Evolutionary conservation across 2,113 vertebrate genomes (phyloP), one percentile per base, ranked within the genome.

Genomic region (Pelmatolapia mariae): DNA sequence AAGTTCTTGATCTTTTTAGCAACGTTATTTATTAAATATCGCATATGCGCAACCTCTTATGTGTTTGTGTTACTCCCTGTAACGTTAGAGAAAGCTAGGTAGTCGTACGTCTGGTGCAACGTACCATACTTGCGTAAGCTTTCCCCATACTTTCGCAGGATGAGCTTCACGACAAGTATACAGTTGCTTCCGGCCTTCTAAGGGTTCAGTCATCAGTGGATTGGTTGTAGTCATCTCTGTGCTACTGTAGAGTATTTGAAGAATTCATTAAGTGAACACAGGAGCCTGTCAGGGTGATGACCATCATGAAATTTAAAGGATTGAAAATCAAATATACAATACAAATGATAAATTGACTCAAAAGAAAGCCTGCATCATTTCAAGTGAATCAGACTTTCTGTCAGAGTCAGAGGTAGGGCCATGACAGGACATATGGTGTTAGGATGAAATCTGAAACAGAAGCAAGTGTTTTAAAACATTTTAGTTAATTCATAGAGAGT

Each of bases 141-240:
- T 78, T 2, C 38, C 11, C 63, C 54, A 33, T 16, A 24, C 4
- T 85, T 57, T 33, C 29, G 81, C 61, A 22, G 43, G 40, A 12
- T 3, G 81, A 87, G 82, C 91, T 87, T 90, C 31, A 50, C 82
- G 79, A 89, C 89, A 85, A 94, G 93, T 93, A 90, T 54, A 53
- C 87, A 84, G 81, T 95, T 94, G 92, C 87, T 68, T 63, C 24
- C 81, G 89, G 94, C 93, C 89, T 95, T 96, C 95, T 95, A 94
- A 95, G 94, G 94, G 95, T 95, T 94, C 52, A 57, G 79, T 81
- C 52, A 82, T 71, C 56, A 78, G 16, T 29, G 63, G 53, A 61
- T 52, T 3, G 4, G 33, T 53, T 15, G n/a, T 33, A 47, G 12
- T 4, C 36, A 45, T 84, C 8, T 24, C 31, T 47, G 5, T 54